Conservation (phyloP, 2,113 vertebrate genomes). For the Urocynchramus pylzowi region DNA sequence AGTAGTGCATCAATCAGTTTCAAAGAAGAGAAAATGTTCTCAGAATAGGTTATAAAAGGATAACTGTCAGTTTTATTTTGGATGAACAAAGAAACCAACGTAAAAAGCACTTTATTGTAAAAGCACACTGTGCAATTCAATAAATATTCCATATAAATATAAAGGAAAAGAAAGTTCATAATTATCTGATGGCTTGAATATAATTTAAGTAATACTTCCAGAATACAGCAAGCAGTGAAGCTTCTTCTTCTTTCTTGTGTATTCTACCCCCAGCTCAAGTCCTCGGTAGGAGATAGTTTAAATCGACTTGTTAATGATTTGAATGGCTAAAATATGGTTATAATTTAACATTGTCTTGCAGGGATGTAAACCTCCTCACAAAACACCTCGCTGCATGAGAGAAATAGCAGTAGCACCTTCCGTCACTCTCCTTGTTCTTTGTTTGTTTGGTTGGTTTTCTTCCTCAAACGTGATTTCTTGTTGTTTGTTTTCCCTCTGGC, state of each 20-base stretch:
- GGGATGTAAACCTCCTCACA: slow-evolving; percentile 33
- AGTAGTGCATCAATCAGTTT: slow-evolving; percentile 83
- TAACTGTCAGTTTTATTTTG: slow-evolving; percentile 86
- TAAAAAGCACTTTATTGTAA: slow-evolving; percentile 83
- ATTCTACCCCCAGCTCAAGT: slow-evolving; percentile 36
- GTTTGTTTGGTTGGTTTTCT: not conserved
- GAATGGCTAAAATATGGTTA: slow-evolving; percentile 49
- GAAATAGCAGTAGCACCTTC: not conserved
- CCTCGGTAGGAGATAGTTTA: slow-evolving; percentile 45
- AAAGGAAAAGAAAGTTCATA: slow-evolving; percentile 78
- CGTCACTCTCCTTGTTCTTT: not conserved
- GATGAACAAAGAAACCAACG: slow-evolving; percentile 77
- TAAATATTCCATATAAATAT: slow-evolving; percentile 82
- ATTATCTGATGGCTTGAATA: slow-evolving; percentile 76
- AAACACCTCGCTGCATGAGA: not conserved
- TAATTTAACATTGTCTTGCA: slow-evolving; percentile 35
- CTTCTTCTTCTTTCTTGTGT: slow-evolving; percentile 14
- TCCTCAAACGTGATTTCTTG: not conserved
- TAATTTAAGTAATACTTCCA: slow-evolving; percentile 75
- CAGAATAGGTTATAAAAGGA: slow-evolving; percentile 82
- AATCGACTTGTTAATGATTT: slow-evolving; percentile 45
- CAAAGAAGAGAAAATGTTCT: slow-evolving; percentile 83
- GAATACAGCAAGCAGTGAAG: slow-evolving; percentile 33
- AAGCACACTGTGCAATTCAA: slow-evolving; percentile 78
- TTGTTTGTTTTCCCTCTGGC: slow-evolving; percentile 4